Evolutionary conservation across 2,797 vertebrate genomes (phyloP), one percentile per base, ranked within the genome.

Genomic region (Natrix natrix): DNA sequence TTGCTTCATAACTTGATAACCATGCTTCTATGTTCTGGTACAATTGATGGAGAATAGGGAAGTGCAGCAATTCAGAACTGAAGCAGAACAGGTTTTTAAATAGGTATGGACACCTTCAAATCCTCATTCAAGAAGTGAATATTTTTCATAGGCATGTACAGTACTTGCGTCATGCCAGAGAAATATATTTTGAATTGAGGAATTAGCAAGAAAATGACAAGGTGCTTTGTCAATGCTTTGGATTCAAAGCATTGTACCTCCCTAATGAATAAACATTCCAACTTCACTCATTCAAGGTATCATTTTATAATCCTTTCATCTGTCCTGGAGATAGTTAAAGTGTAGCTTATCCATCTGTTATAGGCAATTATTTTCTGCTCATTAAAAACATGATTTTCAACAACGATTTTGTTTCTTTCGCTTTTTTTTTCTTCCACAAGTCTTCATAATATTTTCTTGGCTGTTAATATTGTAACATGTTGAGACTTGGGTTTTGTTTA

Each of bases 401-500:
- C 28, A 87, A 95, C 56, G 28, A 94, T 92, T 88, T 16, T 20
- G 57, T 93, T 88, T 87, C 56, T 24, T 48, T n/a, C 89, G 92
- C 93, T 37, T 37, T 48, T 28, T 48, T 12, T 4, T 37, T 37
- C 37, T 32, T 90, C 20, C 91, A 66, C 93, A 59, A 96, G 92
- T 54, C 54, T 95, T 37, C 91, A 93, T 95, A 86, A 87, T 96
- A 86, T 43, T 94, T 95, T 95, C 95, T 88, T 95, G 93, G 57
- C 95, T 94, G 55, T 95, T 86, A 86, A 93, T 91, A 94, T 95
- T 94, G 88, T 90, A 28, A 8, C 91, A 32, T 96, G 95, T 94
- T 97, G 94, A 96, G 93, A 54, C 90, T 96, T 97, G 95, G 89
- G 2, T 97, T 92, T 95, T 88, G 74, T 97, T 96, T 96, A 93